Percentiles rank a stretch among this genome's conserved stretches.
phyloP scores from a whole-genome alignment of 2,113 vertebrate species.

The Neolamprologus caudopunctatus region DNA sequence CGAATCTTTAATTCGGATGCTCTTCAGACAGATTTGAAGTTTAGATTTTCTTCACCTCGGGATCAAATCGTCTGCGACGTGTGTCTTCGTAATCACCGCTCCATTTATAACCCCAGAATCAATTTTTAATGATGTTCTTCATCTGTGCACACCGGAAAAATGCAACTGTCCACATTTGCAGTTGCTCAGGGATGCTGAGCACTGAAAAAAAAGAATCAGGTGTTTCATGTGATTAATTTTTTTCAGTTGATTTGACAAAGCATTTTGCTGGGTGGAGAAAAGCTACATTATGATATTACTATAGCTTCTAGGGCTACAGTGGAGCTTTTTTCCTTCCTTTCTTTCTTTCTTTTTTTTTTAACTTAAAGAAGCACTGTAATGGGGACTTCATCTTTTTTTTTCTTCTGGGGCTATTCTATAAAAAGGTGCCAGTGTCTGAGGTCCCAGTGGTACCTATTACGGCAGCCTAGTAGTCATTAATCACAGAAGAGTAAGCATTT shows the following conservation, averaged over 20 bases:
- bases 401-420: slow-evolving; percentile 66
- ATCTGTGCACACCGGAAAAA: background rate
- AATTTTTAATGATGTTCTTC: background rate
- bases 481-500: slow-evolving; percentile 69
- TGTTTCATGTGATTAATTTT: slow-evolving; percentile 9
- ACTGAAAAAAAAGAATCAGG: background rate
- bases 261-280: slow-evolving; percentile 32
- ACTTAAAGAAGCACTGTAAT: slow-evolving; percentile 48
- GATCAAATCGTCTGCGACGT: background rate
- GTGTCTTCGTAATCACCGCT: background rate
- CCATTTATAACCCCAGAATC: background rate
- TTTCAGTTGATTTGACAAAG: slow-evolving; percentile 43
- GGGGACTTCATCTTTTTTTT: slow-evolving; percentile 64
- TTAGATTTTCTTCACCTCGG: background rate
- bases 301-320: slow-evolving; percentile 1
- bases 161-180: background rate
- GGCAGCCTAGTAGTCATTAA: slow-evolving; percentile 69
- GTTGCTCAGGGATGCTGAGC: slow-evolving; percentile 1
- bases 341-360: background rate
- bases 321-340: slow-evolving; percentile 13
- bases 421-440: slow-evolving; percentile 61
- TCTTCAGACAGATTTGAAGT: background rate
- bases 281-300: slow-evolving; percentile 19
- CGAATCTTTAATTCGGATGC: background rate
- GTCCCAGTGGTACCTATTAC: slow-evolving; percentile 74